Percentiles rank a stretch among this genome's conserved stretches.
Evolutionary conservation across 2,797 vertebrate species (phyloP).

Genomic region (Coracias cyanogaster): DNA sequence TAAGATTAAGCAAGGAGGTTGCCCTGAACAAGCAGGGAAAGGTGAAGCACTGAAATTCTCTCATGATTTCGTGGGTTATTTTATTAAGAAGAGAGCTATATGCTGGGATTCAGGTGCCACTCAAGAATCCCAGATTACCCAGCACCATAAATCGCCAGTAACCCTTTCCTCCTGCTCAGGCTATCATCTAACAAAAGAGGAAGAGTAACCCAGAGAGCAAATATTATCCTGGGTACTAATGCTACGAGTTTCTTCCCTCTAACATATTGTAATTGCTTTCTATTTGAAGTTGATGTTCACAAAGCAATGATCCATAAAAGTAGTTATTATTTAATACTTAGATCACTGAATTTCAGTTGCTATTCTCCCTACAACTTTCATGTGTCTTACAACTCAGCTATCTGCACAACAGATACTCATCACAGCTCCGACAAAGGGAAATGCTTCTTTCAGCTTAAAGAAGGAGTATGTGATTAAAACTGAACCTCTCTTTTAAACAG

Average conservation of each 20-base stretch:
- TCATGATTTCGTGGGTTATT: neutral
- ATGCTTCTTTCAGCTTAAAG: neutral
- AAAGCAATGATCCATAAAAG: constrained; percentile 19
- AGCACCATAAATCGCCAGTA: neutral
- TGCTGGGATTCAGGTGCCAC: neutral
- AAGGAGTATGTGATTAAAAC: neutral
- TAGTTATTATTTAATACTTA: constrained; percentile 26
- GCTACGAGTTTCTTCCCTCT: neutral
- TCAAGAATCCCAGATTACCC: neutral
- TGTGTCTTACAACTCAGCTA: neutral
- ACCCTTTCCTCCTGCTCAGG: neutral
- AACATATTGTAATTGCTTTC: neutral
- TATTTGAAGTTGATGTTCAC: neutral
- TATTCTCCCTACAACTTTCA: neutral
- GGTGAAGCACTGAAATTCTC: neutral
- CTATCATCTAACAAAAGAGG: neutral
- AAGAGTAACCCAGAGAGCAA: neutral
- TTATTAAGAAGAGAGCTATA: neutral
- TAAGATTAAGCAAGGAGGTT: neutral
- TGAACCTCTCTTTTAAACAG: neutral
- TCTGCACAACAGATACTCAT: neutral
- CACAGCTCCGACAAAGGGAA: neutral
- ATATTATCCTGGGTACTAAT: neutral
- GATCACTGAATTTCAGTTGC: neutral
- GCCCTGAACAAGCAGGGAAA: neutral